Evolutionary conservation across 2,113 vertebrate species (phyloP).

Genomic region (Paedocypris sp.): DNA sequence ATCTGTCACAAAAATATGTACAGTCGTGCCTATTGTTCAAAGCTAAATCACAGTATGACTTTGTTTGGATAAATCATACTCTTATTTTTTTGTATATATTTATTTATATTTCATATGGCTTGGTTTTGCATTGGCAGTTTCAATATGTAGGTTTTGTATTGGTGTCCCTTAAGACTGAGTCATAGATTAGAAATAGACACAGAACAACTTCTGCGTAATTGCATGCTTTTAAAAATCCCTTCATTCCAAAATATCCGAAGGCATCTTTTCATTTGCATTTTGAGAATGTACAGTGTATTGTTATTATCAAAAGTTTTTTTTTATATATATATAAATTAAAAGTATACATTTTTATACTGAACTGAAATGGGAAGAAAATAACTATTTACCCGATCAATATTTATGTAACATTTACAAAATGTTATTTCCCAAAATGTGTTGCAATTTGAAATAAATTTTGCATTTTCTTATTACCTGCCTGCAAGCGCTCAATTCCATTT

Average conservation of each 20-base stretch:
- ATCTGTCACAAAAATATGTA: background rate
- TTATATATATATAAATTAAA: too few relatives aligned
- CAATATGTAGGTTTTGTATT: background rate
- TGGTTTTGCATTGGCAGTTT: conserved; percentile 4
- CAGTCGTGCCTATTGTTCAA: background rate
- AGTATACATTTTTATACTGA: too few relatives aligned
- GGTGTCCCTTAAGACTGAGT: conserved; percentile 8
- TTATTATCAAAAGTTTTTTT: too few relatives aligned
- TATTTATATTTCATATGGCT: background rate
- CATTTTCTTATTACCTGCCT: background rate
- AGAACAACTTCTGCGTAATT: too few relatives aligned
- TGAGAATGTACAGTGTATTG: too few relatives aligned
- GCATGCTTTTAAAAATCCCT: too few relatives aligned
- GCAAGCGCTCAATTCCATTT: background rate
- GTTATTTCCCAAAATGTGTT: background rate
- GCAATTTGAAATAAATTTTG: background rate
- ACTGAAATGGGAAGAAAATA: background rate
- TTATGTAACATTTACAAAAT: too few relatives aligned
- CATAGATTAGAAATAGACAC: background rate
- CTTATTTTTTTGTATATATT: too few relatives aligned
- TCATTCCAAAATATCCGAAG: too few relatives aligned
- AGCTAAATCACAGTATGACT: background rate
- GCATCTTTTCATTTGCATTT: too few relatives aligned
- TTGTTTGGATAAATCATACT: background rate
- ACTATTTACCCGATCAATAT: background rate